A percentile compares a stretch with the other conserved stretches of the same genome.
phyloP scores from a whole-genome alignment of 2,797 vertebrate genomes.

The Labeo calbasu region DNA sequence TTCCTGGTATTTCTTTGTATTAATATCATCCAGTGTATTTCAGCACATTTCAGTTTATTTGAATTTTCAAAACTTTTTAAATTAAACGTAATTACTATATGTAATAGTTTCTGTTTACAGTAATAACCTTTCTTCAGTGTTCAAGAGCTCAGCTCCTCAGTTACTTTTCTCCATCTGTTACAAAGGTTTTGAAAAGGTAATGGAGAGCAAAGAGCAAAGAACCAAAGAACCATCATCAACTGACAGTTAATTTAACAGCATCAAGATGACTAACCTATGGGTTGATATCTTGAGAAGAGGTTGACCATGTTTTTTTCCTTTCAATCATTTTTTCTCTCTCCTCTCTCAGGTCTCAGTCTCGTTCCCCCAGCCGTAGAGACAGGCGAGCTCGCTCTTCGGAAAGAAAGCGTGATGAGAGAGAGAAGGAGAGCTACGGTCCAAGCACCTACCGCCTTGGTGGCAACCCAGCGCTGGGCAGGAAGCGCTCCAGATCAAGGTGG shows the following conservation, averaged over 20 bases:
- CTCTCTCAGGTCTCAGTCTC: slow-evolving; percentile 79
- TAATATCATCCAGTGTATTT: neutral
- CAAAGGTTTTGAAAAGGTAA: neutral
- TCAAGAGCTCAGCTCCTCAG: neutral
- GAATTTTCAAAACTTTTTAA: neutral
- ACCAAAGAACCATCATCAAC: neutral
- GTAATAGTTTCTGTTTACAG: neutral
- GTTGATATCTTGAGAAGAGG: neutral
- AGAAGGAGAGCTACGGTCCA: slow-evolving; percentile 75
- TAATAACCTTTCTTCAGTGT: neutral
- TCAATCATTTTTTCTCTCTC: slow-evolving; percentile 29
- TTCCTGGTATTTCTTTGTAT: neutral
- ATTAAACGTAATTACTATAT: neutral
- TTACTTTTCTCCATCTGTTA: neutral
- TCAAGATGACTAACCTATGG: neutral
- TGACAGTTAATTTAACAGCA: neutral
- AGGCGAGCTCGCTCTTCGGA: slow-evolving; percentile 82
- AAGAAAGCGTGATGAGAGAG: slow-evolving; percentile 81
- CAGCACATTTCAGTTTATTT: neutral
- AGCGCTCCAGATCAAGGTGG: slow-evolving; percentile 88
- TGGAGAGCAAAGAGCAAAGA: neutral
- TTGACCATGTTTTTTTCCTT: slow-evolving; percentile 3
- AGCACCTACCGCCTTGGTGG: slow-evolving; percentile 84
- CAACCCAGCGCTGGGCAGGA: slow-evolving; percentile 81
- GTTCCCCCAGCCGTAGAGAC: slow-evolving; percentile 85